These are phyloP conservation scores for Melanotaenia maccullochi DNA, from an alignment of 2,797 vertebrate species.

Conservation along the genomic window DNA sequence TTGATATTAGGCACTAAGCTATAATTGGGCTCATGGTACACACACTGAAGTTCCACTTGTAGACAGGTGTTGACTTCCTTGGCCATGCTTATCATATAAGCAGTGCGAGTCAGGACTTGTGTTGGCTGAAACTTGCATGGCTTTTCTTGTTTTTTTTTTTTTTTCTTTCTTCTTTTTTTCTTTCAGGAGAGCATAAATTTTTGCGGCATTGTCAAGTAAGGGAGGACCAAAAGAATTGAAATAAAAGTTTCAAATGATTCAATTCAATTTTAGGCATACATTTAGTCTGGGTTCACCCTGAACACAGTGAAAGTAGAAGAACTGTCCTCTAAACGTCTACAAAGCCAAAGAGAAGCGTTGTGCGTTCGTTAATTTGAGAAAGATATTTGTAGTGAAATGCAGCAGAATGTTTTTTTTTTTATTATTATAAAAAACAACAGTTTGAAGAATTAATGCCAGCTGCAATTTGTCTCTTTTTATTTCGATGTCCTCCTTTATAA, in stretches of 20 bases:
- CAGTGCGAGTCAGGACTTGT: constrained; percentile 50
- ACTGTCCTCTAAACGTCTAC: constrained; percentile 73
- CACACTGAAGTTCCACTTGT: constrained; percentile 40
- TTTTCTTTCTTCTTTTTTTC: constrained; percentile 9
- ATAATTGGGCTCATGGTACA: constrained; percentile 51
- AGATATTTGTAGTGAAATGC: constrained; percentile 68
- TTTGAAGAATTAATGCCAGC: constrained; percentile 73
- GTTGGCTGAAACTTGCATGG: constrained; percentile 43
- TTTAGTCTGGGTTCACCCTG: constrained; percentile 50
- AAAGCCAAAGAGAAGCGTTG: constrained; percentile 83
- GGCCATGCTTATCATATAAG: constrained; percentile 32
- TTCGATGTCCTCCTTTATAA: constrained; percentile 73
- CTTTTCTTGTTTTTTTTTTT: constrained; percentile 39
- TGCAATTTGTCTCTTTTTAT: constrained; percentile 74
- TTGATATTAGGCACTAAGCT: constrained; percentile 61
- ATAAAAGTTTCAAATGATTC: constrained; percentile 31
- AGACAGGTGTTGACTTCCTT: constrained; percentile 40
- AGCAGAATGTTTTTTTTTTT: constrained; percentile 56
- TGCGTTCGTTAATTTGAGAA: constrained; percentile 70
- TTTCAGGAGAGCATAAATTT: constrained; percentile 31
- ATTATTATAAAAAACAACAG: constrained; percentile 57
- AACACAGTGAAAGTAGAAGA: constrained; percentile 57
- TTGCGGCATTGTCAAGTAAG: constrained; percentile 34
- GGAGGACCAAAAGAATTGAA: constrained; percentile 50
- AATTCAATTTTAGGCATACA: constrained; percentile 42